A percentile compares a stretch with the other conserved stretches of the same genome.
phyloP scores from a whole-genome alignment of 37 sponge, comb jelly and placozoan genomes.

The Amphimedon queenslandica region DNA sequence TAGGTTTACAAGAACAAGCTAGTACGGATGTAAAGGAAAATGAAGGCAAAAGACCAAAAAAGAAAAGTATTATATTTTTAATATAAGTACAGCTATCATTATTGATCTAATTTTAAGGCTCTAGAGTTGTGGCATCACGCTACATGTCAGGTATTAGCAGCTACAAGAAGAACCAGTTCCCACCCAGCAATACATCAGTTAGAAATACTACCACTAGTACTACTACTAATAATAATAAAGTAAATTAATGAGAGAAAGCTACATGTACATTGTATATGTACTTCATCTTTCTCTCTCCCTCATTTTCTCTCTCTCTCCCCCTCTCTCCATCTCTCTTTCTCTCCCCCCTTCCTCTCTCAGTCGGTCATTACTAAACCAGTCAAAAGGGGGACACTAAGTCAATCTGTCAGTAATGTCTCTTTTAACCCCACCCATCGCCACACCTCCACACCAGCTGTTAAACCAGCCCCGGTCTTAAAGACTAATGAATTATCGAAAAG shows the following conservation, averaged over 20 bases:
- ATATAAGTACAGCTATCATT: not conserved
- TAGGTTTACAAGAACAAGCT: no score
- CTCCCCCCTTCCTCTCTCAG: not conserved
- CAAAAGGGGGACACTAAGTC: not conserved
- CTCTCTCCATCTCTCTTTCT: not conserved
- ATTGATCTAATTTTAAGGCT: no score
- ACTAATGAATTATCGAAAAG: not conserved
- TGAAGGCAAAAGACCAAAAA: no score
- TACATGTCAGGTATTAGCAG: constrained; percentile 25
- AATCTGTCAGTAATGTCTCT: no score
- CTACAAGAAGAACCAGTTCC: constrained; percentile 22
- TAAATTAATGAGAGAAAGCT: not conserved
- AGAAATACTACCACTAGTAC: not conserved
- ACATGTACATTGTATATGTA: not conserved
- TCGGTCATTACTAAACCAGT: not conserved
- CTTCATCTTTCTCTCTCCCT: not conserved
- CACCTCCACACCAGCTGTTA: not conserved
- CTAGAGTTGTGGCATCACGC: constrained; percentile 13
- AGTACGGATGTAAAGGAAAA: no score
- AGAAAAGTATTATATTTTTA: no score
- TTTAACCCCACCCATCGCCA: not conserved
- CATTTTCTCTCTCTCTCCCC: no score
- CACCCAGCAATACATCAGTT: not conserved
- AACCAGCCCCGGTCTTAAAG: not conserved
- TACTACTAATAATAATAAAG: not conserved